Conservation (phyloP, 92 coral and sea anemone species). For the Diadumene lineata region DNA sequence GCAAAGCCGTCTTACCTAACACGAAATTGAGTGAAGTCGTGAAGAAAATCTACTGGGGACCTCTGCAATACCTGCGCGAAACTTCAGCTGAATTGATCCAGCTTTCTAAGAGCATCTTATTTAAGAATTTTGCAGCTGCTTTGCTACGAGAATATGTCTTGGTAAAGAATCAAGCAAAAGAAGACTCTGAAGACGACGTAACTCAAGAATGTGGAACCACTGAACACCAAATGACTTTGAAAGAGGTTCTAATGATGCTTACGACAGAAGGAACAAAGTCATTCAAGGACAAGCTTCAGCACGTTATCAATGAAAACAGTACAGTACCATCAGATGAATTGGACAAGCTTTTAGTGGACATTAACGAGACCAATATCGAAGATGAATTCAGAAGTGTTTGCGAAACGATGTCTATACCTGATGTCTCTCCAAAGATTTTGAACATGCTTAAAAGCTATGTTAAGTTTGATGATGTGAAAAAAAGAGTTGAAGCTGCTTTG, state of each 20-base stretch:
- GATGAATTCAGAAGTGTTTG: slow-evolving; percentile 55
- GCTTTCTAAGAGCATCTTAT: slow-evolving; percentile 38
- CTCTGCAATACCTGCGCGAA: slow-evolving; percentile 33
- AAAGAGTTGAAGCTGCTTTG: slow-evolving; percentile 44
- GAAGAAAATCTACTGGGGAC: slow-evolving; percentile 62
- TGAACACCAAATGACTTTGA: slow-evolving; percentile 6
- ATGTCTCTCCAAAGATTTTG: slow-evolving; percentile 8
- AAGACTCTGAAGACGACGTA: background rate
- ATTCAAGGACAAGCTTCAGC: slow-evolving; percentile 19
- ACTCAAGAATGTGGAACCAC: background rate
- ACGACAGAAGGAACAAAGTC: slow-evolving; percentile 14
- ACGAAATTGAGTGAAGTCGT: slow-evolving; percentile 35
- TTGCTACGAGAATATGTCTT: slow-evolving; percentile 24
- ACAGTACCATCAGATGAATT: slow-evolving; percentile 35
- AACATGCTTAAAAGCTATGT: slow-evolving; percentile 44
- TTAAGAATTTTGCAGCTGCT: slow-evolving; percentile 48
- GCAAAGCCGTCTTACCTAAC: slow-evolving; percentile 9
- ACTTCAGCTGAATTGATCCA: slow-evolving; percentile 30
- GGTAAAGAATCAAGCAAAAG: background rate
- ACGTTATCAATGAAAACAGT: slow-evolving; percentile 10
- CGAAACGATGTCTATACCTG: slow-evolving; percentile 11
- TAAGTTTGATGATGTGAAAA: slow-evolving; percentile 41
- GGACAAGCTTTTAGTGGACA: slow-evolving; percentile 35
- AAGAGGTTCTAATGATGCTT: slow-evolving; percentile 36
- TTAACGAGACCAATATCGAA: slow-evolving; percentile 36